Conservation (phyloP, 2,888 invertebrate genomes). For the Fabriciana adippe region DNA sequence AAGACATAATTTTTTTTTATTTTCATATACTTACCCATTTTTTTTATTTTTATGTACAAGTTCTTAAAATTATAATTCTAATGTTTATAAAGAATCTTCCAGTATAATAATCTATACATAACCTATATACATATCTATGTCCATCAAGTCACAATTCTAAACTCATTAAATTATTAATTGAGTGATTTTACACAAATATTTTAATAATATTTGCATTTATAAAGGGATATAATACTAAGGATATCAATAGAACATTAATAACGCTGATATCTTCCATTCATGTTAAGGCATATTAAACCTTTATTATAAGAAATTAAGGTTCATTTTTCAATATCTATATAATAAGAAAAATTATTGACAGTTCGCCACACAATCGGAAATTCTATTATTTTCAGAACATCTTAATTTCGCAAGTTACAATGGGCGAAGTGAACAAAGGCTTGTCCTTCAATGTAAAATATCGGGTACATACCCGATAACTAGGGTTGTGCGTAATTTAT, state of each 20-base stretch:
- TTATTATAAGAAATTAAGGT: background rate
- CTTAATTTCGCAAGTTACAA: conserved; percentile 49
- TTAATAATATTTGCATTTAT: too few relatives aligned
- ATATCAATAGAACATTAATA: background rate
- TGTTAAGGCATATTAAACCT: background rate
- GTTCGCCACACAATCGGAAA: conserved; percentile 36
- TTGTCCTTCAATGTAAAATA: conserved; percentile 46
- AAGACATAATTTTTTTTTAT: too few relatives aligned
- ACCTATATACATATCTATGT: too few relatives aligned
- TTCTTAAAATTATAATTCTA: too few relatives aligned
- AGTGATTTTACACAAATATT: too few relatives aligned
- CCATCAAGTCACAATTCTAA: too few relatives aligned
- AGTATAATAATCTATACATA: too few relatives aligned
- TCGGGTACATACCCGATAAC: conserved; percentile 26
- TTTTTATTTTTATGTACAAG: too few relatives aligned
- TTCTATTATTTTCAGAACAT: conserved; percentile 48
- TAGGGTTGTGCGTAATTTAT: conserved; percentile 31
- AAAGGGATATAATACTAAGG: too few relatives aligned
- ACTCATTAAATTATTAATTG: too few relatives aligned
- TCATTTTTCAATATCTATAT: background rate
- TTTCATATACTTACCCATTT: too few relatives aligned
- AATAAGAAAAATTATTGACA: conserved; percentile 32
- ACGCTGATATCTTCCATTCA: background rate
- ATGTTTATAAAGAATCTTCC: too few relatives aligned
- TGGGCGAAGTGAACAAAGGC: conserved; percentile 46